Conservation (phyloP, 1,140 invertebrate genomes). For the Caenorhabditis remanei region DNA sequence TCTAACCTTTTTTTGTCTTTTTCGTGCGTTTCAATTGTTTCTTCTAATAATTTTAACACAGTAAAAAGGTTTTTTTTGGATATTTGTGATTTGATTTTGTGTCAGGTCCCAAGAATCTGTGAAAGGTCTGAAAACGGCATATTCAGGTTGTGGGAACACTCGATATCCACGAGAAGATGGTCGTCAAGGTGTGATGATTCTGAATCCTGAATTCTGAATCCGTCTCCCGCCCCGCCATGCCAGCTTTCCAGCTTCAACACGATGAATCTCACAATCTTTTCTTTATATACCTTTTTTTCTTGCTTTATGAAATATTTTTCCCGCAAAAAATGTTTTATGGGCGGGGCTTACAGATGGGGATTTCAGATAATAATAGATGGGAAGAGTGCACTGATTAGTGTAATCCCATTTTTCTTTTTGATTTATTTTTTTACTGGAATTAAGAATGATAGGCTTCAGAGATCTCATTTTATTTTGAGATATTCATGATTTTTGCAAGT, state of each 20-base stretch:
- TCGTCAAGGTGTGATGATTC: constrained; percentile 73
- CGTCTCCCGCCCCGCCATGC: background rate
- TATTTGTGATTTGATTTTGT: background rate
- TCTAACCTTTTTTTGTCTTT: background rate
- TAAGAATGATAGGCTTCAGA: too few species aligned
- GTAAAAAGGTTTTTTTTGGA: background rate
- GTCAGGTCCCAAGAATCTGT: background rate
- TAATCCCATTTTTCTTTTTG: constrained; percentile 11
- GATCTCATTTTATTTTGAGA: too few species aligned
- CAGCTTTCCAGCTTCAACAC: constrained; percentile 15
- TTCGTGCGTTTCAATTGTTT: constrained; percentile 4
- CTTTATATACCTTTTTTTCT: background rate
- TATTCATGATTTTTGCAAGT: too few species aligned
- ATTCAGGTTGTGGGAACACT: constrained; percentile 77
- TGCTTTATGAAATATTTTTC: background rate
- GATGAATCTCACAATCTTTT: constrained; percentile 13
- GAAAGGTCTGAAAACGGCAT: background rate
- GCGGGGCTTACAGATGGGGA: too few species aligned
- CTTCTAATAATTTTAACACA: background rate
- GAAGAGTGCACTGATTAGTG: background rate
- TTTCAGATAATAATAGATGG: background rate
- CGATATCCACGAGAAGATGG: constrained; percentile 78
- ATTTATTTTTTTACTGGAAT: too few species aligned
- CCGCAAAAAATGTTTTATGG: background rate
- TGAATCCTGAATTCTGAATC: too few species aligned